Evolutionary conservation across 2,888 invertebrate genomes (phyloP).

Genomic region (Dorcus hopei): DNA sequence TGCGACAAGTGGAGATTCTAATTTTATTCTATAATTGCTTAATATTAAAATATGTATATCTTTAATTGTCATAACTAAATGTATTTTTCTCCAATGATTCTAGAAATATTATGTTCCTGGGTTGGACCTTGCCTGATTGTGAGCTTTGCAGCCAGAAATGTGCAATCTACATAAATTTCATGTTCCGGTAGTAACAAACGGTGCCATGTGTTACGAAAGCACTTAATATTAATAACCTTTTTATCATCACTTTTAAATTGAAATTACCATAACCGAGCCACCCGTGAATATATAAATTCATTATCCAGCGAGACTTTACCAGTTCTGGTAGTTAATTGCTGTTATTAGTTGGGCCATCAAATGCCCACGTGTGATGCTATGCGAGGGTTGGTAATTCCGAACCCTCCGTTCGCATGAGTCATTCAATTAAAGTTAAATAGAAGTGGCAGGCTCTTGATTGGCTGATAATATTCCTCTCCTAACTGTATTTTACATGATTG

Average conservation of each 20-base stretch:
- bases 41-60: too few relatives aligned
- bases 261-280: conserved; percentile 12
- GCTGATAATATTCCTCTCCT: not conserved
- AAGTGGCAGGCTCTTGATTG: conserved; percentile 16
- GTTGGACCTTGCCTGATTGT: too few relatives aligned
- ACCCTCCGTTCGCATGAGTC: conserved; percentile 24
- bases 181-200: too few relatives aligned
- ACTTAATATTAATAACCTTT: conserved; percentile 13
- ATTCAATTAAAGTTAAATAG: conserved; percentile 27
- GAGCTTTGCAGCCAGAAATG: too few relatives aligned
- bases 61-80: too few relatives aligned
- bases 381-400: conserved; percentile 32
- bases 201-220: conserved; percentile 4
- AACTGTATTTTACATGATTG: too few relatives aligned
- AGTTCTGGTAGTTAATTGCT: conserved; percentile 18
- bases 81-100: too few relatives aligned
- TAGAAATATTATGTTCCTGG: too few relatives aligned
- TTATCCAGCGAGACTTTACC: not conserved
- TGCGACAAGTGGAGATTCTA: too few relatives aligned
- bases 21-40: too few relatives aligned
- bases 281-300: conserved; percentile 6
- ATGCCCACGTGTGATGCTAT: conserved; percentile 35
- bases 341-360: conserved; percentile 23
- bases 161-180: too few relatives aligned
- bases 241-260: conserved; percentile 14